phyloP scores from a whole-genome alignment of 2,113 vertebrate species.

The Dolichotis patagonum region DNA sequence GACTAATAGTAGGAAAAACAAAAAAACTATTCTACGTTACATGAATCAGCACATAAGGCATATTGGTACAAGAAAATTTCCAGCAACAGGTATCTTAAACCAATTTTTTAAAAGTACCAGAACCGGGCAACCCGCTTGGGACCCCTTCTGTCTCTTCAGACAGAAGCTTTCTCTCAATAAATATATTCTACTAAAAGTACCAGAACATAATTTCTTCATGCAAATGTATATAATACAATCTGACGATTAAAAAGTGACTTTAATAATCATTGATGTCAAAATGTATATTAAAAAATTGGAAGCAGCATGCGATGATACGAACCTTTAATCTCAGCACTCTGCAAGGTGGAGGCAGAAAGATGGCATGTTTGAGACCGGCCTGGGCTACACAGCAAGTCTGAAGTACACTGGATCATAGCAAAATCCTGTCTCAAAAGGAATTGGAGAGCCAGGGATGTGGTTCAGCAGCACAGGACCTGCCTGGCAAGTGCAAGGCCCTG shows the following conservation, averaged over 20 bases:
- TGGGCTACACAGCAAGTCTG: background rate
- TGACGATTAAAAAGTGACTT: constrained; percentile 17
- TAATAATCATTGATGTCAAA: background rate
- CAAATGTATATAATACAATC: background rate
- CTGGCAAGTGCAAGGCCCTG: no score
- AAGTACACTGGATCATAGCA: background rate
- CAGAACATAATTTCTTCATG: background rate
- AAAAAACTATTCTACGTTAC: background rate
- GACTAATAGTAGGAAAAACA: background rate
- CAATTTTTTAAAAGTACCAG: background rate
- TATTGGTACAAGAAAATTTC: background rate
- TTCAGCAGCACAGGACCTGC: no score
- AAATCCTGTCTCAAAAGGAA: background rate
- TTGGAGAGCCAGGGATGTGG: background rate
- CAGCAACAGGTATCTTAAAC: background rate
- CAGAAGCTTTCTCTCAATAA: no score
- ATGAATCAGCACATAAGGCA: background rate
- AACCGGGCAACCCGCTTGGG: no score
- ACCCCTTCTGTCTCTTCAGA: no score
- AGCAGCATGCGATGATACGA: background rate
- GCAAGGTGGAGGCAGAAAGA: background rate
- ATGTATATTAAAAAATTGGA: background rate
- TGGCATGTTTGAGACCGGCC: background rate
- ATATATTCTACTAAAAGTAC: no score
- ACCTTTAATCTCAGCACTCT: background rate